These are phyloP conservation scores for Tokudaia muenninki DNA, from an alignment of 2,797 vertebrate species.

Conservation along the genomic window DNA sequence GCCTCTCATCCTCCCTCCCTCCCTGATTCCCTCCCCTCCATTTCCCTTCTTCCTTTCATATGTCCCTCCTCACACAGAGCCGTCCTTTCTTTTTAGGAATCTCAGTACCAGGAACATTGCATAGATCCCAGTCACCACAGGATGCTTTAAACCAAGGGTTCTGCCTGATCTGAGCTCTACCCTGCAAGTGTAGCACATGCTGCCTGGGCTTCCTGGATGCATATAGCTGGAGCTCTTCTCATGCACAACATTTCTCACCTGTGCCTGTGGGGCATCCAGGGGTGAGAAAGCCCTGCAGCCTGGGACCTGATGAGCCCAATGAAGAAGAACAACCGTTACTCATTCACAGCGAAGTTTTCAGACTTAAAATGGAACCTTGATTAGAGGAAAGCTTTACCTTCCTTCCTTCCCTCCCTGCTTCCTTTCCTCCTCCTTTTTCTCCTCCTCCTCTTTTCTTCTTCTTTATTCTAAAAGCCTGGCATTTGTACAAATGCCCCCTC, in stretches of 20 bases:
- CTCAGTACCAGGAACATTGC: background rate
- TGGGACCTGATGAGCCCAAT: background rate
- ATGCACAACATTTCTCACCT: fast-evolving
- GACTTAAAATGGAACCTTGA: conserved; percentile 57
- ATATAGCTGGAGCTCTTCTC: fast-evolving
- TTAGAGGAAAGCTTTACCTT: conserved; percentile 39
- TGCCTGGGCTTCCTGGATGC: background rate
- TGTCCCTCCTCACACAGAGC: background rate
- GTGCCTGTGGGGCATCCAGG: background rate
- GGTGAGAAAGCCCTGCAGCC: background rate
- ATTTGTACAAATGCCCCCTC: conserved; percentile 75
- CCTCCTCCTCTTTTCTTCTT: background rate
- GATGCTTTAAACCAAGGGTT: background rate
- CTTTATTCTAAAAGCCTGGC: conserved; percentile 47
- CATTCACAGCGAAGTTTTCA: conserved; percentile 72
- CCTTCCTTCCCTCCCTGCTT: fast-evolving
- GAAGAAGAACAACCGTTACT: conserved; percentile 52
- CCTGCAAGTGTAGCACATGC: fast-evolving
- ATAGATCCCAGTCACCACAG: background rate
- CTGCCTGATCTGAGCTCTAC: background rate
- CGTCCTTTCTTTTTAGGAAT: background rate
- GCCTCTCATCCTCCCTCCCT: background rate
- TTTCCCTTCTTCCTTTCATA: background rate
- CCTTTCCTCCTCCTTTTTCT: background rate
- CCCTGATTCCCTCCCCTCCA: background rate